These are phyloP conservation scores for Lasioglossum calceatum DNA, from an alignment of 2,888 invertebrate genomes.

Conservation along the genomic window DNA sequence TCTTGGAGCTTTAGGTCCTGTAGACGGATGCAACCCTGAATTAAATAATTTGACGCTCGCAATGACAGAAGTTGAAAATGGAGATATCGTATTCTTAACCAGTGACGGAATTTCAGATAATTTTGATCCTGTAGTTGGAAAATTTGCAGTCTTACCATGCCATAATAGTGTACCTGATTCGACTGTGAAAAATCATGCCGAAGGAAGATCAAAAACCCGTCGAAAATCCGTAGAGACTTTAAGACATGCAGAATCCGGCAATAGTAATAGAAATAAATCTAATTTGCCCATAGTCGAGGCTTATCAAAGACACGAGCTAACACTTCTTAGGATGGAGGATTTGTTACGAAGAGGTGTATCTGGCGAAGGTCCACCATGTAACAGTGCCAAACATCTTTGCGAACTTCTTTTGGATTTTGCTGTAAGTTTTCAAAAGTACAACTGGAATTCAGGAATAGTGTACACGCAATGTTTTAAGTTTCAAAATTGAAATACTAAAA, in stretches of 20 bases:
- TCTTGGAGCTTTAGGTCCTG: slow-evolving; percentile 94
- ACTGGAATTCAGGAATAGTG: background rate
- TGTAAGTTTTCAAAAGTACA: slow-evolving; percentile 83
- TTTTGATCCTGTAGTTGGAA: slow-evolving; percentile 96
- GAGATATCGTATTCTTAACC: slow-evolving; percentile 94
- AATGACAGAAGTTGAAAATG: slow-evolving; percentile 91
- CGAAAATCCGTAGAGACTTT: slow-evolving; percentile 76
- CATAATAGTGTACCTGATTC: slow-evolving; percentile 65
- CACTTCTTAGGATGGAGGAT: slow-evolving; percentile 91
- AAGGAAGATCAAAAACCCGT: slow-evolving; percentile 70
- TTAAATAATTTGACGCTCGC: slow-evolving; percentile 94
- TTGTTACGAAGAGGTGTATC: slow-evolving; percentile 89
- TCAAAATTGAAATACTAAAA: background rate
- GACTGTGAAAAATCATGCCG: slow-evolving; percentile 65
- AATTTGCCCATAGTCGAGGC: slow-evolving; percentile 90
- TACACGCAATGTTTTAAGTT: background rate
- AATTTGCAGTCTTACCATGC: slow-evolving; percentile 88
- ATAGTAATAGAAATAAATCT: slow-evolving; percentile 75
- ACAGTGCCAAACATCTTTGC: slow-evolving; percentile 88
- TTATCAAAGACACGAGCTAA: slow-evolving; percentile 90
- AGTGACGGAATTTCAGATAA: slow-evolving; percentile 97
- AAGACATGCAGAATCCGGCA: slow-evolving; percentile 70
- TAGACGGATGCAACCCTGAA: slow-evolving; percentile 93
- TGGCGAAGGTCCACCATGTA: slow-evolving; percentile 87
- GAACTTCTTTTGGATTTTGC: slow-evolving; percentile 92